Conservation (phyloP, 2,888 invertebrate genomes). For the Phyllotreta striolata region DNA sequence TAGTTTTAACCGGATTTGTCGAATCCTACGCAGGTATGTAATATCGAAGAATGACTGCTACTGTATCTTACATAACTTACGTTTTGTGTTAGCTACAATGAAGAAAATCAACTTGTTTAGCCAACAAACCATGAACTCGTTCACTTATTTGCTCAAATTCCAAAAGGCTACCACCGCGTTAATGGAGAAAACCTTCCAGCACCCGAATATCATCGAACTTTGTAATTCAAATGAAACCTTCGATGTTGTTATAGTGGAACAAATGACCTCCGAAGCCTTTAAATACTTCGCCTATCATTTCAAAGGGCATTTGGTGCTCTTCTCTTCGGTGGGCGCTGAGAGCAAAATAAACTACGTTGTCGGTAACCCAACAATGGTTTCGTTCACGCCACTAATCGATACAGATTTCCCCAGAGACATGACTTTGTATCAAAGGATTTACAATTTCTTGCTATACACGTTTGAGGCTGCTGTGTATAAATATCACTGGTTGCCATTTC, state of each 20-base stretch:
- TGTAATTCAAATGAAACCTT: slow-evolving; percentile 22
- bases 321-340: slow-evolving; percentile 20
- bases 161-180: neutral
- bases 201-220: slow-evolving; percentile 16
- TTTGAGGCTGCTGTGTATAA: slow-evolving; percentile 8
- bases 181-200: slow-evolving; percentile 9
- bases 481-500: slow-evolving; percentile 37
- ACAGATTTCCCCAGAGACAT: slow-evolving; percentile 20
- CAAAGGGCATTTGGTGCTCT: slow-evolving; percentile 23
- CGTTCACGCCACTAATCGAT: slow-evolving; percentile 21
- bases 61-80: neutral
- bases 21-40: slow-evolving; percentile 15
- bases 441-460: slow-evolving; percentile 12
- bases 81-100: slow-evolving; percentile 17
- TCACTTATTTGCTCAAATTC: slow-evolving; percentile 11
- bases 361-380: slow-evolving; percentile 26
- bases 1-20: slow-evolving; percentile 11
- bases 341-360: slow-evolving; percentile 28
- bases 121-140: slow-evolving; percentile 8
- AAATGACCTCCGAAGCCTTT: slow-evolving; percentile 18
- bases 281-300: slow-evolving; percentile 27
- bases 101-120: slow-evolving; percentile 13
- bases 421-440: slow-evolving; percentile 21
- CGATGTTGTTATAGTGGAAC: slow-evolving; percentile 26
- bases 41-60: no score